Base-by-base conservation (phyloP, 2,797 vertebrate genomes). In the Helostoma temminkii region DNA sequence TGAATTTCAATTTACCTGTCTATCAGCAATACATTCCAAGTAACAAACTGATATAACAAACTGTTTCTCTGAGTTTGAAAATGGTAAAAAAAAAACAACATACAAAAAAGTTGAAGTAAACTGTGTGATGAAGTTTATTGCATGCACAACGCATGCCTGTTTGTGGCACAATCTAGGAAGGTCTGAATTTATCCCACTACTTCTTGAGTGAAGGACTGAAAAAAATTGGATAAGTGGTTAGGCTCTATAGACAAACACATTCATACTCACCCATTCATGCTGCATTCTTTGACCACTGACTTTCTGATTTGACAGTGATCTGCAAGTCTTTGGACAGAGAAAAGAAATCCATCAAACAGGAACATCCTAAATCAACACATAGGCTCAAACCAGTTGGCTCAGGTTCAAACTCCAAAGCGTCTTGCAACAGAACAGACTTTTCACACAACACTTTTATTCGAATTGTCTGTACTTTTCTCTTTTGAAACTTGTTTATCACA, bases 1-100 rank as follows among this genome's bases (percentile, higher is more conserved):
- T 62, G 21, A 70, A 89, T 87, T 78, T 82, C 18, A 78, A 59
- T 73, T 63, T 53, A 15, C 22, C 47, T 43, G 56, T 62, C 53
- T 60, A 25, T 42, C 24, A 24, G 43, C 28, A 19, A 43, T 28
- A 16, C n/a, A 52, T 26, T 69, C 6, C 22, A 25, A 36, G n/a
- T 54, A 68, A 24, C 3, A 26, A 25, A 46, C 15, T 26, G 3
- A 8, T 24, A 6, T 10, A 37, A 11, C 12, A 30, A 28, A 22
- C 41, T 52, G n/a, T 54, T 21, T 30, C 10, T 48, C 4, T 37
- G 18, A 60, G 10, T 50, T 34, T 15, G n/a, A 16, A 52, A 26
- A 34, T 46, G 2, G 26, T 41, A 43, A 15, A 32, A 19, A 36
- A 1, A 55, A 16, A n/a, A n/a, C n/a, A n/a, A n/a, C n/a, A n/a